phyloP scores from a whole-genome alignment of 2,113 vertebrate genomes.

The Anarrhichthys ocellatus region DNA sequence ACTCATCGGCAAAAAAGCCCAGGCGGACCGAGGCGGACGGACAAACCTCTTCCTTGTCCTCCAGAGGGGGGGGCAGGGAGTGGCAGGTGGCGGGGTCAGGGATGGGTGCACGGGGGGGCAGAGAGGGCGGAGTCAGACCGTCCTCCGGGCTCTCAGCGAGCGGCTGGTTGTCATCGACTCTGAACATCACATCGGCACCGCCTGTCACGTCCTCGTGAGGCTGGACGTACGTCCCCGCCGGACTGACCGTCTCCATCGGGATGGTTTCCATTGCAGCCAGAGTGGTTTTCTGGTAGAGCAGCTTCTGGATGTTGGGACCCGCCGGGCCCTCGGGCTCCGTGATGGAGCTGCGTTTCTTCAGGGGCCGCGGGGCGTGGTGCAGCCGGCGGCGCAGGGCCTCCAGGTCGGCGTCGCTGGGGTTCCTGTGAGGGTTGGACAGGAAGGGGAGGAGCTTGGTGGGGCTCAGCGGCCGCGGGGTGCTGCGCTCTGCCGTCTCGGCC shows the following conservation, averaged over 20 bases:
- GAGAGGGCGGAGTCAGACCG: conserved; percentile 54
- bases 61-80: conserved; percentile 29
- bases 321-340: conserved; percentile 94
- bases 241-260: conserved; percentile 56
- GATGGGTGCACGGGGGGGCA: conserved; percentile 69
- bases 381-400: conserved; percentile 91
- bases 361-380: conserved; percentile 90
- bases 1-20: conserved; percentile 88
- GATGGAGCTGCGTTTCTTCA: conserved; percentile 96
- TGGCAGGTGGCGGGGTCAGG: conserved; percentile 64
- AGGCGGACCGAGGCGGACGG: conserved; percentile 62
- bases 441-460: conserved; percentile 96
- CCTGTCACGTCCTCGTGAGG: conserved; percentile 49
- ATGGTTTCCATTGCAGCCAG: conserved; percentile 94
- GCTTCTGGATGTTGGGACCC: conserved; percentile 95
- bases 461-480: conserved; percentile 91
- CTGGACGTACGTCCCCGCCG: conserved; percentile 62
- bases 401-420: conserved; percentile 90
- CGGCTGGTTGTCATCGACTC: background rate
- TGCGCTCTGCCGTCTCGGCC: conserved; percentile 80
- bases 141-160: conserved; percentile 59
- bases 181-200: conserved; percentile 12
- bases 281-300: conserved; percentile 95
- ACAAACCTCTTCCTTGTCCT: conserved; percentile 71
- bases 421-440: conserved; percentile 90